A percentile compares a stretch with the other conserved stretches of the same genome.
phyloP scores from a whole-genome alignment of 2,113 vertebrate species.

The Thermophis baileyi region DNA sequence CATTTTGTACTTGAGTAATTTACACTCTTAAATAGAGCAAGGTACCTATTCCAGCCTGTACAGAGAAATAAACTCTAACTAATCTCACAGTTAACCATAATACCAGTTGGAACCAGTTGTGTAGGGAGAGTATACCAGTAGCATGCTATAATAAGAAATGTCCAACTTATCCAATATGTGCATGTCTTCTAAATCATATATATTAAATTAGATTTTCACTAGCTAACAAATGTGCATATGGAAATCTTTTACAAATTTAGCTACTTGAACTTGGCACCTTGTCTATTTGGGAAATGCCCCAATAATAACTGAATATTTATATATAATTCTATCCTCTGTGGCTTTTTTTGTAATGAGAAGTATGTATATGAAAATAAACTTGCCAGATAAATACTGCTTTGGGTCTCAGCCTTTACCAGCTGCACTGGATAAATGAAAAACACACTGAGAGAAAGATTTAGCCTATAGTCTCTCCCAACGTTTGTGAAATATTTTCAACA shows the following conservation, averaged over 20 bases:
- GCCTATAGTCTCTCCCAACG: neutral
- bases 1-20: neutral
- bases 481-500: neutral
- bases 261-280: neutral
- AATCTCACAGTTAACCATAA: neutral
- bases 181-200: neutral
- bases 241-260: neutral
- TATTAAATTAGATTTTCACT: neutral
- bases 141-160: neutral
- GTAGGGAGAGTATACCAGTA: neutral
- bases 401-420: neutral
- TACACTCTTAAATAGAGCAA: neutral
- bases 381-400: neutral
- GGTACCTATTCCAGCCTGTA: neutral
- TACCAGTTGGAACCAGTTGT: neutral
- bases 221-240: neutral
- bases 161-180: neutral
- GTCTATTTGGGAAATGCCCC: neutral
- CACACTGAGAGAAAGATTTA: neutral
- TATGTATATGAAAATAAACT: neutral
- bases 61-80: neutral
- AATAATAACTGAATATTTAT: neutral
- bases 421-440: neutral
- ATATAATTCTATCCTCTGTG: neutral
- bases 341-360: neutral